Evolutionary conservation across 2,888 invertebrate species (phyloP).

Genomic region (Luperina nickerlii): DNA sequence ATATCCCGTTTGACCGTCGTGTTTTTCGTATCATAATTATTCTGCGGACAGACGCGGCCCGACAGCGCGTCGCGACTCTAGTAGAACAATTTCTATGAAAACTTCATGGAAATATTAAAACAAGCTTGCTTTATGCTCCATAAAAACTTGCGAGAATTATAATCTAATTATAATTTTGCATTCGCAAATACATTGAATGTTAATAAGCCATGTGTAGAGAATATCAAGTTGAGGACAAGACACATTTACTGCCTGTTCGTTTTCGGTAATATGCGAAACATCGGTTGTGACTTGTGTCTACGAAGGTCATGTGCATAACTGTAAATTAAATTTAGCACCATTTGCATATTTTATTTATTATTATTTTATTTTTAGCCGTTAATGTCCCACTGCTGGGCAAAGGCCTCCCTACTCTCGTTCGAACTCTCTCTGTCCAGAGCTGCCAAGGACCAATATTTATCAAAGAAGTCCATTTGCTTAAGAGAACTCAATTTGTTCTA

Average conservation of each 20-base stretch:
- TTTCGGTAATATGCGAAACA: slow-evolving; percentile 61
- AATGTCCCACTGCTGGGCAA: too few relatives aligned
- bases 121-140: slow-evolving; percentile 44
- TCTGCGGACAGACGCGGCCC: too few relatives aligned
- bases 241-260: slow-evolving; percentile 54
- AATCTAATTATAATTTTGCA: slow-evolving; percentile 50
- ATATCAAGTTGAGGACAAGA: slow-evolving; percentile 55
- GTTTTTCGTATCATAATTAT: slow-evolving; percentile 9
- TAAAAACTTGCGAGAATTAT: slow-evolving; percentile 51
- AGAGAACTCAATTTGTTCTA: slow-evolving; percentile 21
- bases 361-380: too few relatives aligned
- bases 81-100: too few relatives aligned
- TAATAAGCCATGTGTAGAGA: slow-evolving; percentile 47
- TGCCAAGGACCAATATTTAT: too few relatives aligned
- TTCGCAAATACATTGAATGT: slow-evolving; percentile 47
- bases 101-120: slow-evolving; percentile 13
- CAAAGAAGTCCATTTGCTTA: neutral
- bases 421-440: too few relatives aligned
- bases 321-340: slow-evolving; percentile 40
- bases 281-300: slow-evolving; percentile 42
- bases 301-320: slow-evolving; percentile 51
- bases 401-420: too few relatives aligned
- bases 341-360: slow-evolving; percentile 7
- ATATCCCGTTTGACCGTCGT: slow-evolving; percentile 2
- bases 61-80: too few relatives aligned